A percentile compares a stretch with the other conserved stretches of the same genome.
These are phyloP conservation scores for Atlantisia rogersi DNA, from an alignment of 2,113 vertebrate genomes.

Conservation along the genomic window DNA sequence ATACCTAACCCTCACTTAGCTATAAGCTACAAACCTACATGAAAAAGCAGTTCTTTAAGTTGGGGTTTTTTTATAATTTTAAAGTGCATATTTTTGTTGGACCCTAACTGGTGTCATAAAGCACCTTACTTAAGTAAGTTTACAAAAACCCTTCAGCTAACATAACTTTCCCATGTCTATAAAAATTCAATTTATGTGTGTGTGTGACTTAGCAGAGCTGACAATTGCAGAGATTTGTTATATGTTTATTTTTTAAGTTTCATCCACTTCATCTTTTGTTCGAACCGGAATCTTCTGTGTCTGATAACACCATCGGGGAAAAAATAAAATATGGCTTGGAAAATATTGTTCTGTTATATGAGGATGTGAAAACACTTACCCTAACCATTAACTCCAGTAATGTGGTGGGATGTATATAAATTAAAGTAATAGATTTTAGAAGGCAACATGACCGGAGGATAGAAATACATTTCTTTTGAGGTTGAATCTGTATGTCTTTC, in stretches of 20 bases:
- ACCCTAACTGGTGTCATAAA: not conserved
- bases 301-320: not conserved
- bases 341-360: rapidly evolving
- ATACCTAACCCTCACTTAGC: not conserved
- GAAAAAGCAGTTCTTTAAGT: not conserved
- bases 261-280: not conserved
- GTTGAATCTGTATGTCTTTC: not conserved
- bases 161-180: not conserved
- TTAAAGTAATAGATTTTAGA: not conserved
- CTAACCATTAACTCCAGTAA: not conserved
- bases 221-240: not conserved
- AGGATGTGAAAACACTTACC: not conserved
- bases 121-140: not conserved
- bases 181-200: not conserved
- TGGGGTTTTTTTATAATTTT: not conserved
- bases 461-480: not conserved
- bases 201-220: not conserved
- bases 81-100: not conserved
- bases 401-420: not conserved
- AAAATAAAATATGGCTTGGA: not conserved
- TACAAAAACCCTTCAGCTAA: not conserved
- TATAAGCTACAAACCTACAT: not conserved
- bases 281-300: not conserved
- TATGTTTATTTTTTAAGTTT: not conserved
- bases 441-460: not conserved